A percentile compares a stretch with the other conserved stretches of the same genome.
phyloP scores from a whole-genome alignment of 1,140 invertebrate genomes.

The Conopomorpha cramerella region DNA sequence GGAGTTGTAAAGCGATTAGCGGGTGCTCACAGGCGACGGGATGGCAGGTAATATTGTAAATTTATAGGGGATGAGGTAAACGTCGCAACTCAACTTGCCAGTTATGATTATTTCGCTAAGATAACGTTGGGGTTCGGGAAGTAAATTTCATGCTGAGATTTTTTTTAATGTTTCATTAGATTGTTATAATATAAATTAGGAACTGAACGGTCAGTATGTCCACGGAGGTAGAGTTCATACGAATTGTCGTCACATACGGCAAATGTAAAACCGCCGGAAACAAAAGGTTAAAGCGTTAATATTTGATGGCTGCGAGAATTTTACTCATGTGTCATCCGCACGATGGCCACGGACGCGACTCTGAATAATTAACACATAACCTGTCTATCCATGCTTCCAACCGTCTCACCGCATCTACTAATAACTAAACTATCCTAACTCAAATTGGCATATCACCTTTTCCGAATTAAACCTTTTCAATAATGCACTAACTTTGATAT shows the following conservation, averaged over 20 bases:
- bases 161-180: too few relatives aligned
- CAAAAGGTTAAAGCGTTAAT: constrained; percentile 10
- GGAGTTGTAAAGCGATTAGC: constrained; percentile 37
- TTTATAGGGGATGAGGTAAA: too few relatives aligned
- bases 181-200: too few relatives aligned
- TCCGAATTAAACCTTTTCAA: constrained; percentile 21
- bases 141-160: too few relatives aligned
- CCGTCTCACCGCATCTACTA: constrained; percentile 18
- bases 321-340: constrained; percentile 16
- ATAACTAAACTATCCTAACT: constrained; percentile 21
- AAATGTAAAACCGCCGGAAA: too few relatives aligned
- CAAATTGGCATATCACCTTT: constrained; percentile 22
- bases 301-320: constrained; percentile 18
- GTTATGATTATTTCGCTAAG: too few relatives aligned
- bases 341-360: constrained; percentile 15
- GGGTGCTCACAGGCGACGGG: constrained; percentile 15
- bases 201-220: too few relatives aligned
- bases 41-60: too few relatives aligned
- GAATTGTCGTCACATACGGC: too few relatives aligned
- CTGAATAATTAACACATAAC: constrained; percentile 17
- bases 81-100: too few relatives aligned
- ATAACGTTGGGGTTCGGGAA: too few relatives aligned
- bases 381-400: constrained; percentile 22
- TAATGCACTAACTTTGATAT: constrained; percentile 14
- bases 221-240: too few relatives aligned